Percentiles rank a stretch among this genome's conserved stretches.
phyloP scores from a whole-genome alignment of 2,888 invertebrate genomes.

The Kryphioiulus occultus region DNA sequence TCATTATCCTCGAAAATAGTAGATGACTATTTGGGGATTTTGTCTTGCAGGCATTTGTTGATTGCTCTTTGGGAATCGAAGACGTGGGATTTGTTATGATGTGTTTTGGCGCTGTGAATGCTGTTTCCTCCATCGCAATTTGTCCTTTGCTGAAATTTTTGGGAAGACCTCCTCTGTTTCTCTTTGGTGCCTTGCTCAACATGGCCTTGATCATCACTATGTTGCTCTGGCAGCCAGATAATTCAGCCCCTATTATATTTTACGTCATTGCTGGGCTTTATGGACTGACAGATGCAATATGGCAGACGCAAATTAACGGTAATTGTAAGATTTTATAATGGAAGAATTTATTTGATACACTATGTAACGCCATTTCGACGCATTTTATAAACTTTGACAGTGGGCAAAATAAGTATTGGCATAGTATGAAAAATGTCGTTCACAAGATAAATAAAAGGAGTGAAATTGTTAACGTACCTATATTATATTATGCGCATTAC shows the following conservation, averaged over 20 bases:
- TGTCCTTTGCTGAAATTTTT: slow-evolving; percentile 92
- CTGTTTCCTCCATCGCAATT: slow-evolving; percentile 87
- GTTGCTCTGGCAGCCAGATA: slow-evolving; percentile 85
- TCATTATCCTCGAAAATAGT: too few relatives aligned
- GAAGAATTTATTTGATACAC: too few relatives aligned
- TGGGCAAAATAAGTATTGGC: too few relatives aligned
- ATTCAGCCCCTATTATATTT: slow-evolving; percentile 79
- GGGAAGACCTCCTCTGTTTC: slow-evolving; percentile 83
- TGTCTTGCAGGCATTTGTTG: slow-evolving; percentile 76
- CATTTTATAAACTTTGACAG: too few relatives aligned
- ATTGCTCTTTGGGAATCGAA: slow-evolving; percentile 82
- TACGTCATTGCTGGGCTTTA: slow-evolving; percentile 89
- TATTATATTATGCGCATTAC: too few relatives aligned
- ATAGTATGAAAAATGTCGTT: too few relatives aligned
- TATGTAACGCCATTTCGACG: too few relatives aligned
- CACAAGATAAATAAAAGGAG: too few relatives aligned
- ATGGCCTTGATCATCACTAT: slow-evolving; percentile 79
- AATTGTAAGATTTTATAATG: slow-evolving; percentile 60
- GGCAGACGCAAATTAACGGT: slow-evolving; percentile 97
- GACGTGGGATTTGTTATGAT: slow-evolving; percentile 98
- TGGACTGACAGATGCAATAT: slow-evolving; percentile 95
- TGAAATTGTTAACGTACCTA: too few relatives aligned
- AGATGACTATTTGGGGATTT: neutral
- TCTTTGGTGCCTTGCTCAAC: slow-evolving; percentile 78
- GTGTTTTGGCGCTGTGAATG: slow-evolving; percentile 93